Percentiles rank a stretch among this genome's conserved stretches.
Evolutionary conservation across 92 coral and sea anemone species (phyloP).

Genomic region (Palythoa grandis): DNA sequence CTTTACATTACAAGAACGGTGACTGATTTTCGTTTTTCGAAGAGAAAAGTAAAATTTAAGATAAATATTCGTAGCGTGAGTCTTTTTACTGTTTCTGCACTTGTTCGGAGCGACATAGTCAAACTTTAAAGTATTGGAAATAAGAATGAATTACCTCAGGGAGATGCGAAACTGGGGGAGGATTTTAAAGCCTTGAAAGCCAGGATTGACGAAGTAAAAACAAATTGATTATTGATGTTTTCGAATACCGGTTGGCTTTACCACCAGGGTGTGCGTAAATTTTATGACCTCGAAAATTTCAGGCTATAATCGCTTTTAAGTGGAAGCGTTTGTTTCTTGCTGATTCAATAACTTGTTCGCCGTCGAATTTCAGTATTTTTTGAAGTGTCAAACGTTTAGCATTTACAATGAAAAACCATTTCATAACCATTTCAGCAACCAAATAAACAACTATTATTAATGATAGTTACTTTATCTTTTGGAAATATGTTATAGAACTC

Average conservation of each 20-base stretch:
- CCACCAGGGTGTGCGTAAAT: not conserved
- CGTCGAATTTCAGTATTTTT: not conserved
- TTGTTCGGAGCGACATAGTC: not conserved
- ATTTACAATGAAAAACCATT: not conserved
- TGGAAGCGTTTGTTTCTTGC: not conserved
- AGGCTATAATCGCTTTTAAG: not conserved
- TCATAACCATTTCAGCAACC: not conserved
- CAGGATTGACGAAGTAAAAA: not conserved
- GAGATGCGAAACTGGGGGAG: not conserved
- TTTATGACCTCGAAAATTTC: not conserved
- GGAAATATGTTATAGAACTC: too few species aligned
- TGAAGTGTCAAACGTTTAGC: not conserved
- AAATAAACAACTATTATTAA: not conserved
- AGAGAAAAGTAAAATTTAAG: not conserved
- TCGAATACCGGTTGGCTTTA: not conserved
- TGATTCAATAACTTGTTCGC: not conserved
- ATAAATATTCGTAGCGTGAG: not conserved
- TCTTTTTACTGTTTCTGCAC: not conserved
- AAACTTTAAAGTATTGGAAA: not conserved
- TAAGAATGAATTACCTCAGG: not conserved
- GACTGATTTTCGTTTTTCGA: not conserved
- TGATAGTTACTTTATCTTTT: not conserved
- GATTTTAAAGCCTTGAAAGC: not conserved
- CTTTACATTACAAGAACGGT: not conserved
- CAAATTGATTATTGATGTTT: constrained; percentile 11